Conservation (phyloP, 2,113 vertebrate species). For the Symphodus melops region DNA sequence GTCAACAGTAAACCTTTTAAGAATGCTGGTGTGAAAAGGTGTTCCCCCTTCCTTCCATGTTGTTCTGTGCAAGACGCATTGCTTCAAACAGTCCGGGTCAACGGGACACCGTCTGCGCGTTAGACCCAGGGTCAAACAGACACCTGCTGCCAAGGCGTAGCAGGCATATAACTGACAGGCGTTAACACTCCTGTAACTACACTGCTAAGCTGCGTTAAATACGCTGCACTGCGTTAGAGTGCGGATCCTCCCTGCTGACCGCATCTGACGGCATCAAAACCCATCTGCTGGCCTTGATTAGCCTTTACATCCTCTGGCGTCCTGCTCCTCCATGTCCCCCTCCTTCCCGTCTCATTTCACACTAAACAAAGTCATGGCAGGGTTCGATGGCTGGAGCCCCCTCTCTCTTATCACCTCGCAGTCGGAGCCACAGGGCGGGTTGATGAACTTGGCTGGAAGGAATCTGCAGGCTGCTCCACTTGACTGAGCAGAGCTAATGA, state of each 20-base stretch:
- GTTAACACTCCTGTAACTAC: conserved; percentile 79
- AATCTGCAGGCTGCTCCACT: conserved; percentile 77
- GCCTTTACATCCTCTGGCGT: conserved; percentile 41
- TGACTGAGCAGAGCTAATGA: conserved; percentile 81
- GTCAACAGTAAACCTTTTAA: conserved; percentile 43
- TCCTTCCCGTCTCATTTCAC: conserved; percentile 72
- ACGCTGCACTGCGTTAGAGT: conserved; percentile 65
- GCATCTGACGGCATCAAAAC: conserved; percentile 28
- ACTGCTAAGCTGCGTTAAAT: conserved; percentile 75
- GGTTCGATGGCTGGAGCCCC: conserved; percentile 51
- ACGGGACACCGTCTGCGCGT: conserved; percentile 59
- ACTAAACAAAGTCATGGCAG: conserved; percentile 73
- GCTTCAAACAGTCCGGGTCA: conserved; percentile 56
- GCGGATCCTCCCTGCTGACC: conserved; percentile 38
- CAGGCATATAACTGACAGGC: conserved; percentile 72
- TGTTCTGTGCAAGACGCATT: conserved; percentile 12
- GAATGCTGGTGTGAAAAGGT: conserved; percentile 42
- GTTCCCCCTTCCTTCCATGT: conserved; percentile 17
- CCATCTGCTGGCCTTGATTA: conserved; percentile 55
- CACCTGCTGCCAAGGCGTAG: conserved; percentile 65
- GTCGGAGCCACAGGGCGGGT: conserved; percentile 51
- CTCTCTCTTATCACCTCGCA: conserved; percentile 63
- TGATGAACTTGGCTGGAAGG: conserved; percentile 79
- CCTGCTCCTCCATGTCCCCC: conserved; percentile 33
- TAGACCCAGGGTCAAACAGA: conserved; percentile 67